phyloP scores from a whole-genome alignment of 23 tunicate genomes.

The Phallusia fumigata region DNA sequence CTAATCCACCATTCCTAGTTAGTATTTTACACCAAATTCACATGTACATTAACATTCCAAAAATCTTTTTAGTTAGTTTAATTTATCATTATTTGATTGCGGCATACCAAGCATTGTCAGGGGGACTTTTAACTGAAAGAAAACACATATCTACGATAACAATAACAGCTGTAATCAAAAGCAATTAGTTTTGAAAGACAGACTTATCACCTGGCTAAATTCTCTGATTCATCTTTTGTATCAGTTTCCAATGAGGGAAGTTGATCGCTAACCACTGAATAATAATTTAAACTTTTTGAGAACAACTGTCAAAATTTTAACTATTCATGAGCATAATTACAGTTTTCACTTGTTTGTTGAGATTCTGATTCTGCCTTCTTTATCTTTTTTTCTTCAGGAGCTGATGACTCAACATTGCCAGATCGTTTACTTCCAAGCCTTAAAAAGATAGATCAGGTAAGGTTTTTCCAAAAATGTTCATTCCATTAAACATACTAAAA shows the following conservation, averaged over 20 bases:
- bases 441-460: not conserved
- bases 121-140: too few species aligned
- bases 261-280: not conserved
- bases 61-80: too few species aligned
- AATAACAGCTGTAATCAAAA: too few species aligned
- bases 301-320: not conserved
- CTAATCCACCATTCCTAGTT: too few species aligned
- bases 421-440: not conserved
- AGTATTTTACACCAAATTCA: too few species aligned
- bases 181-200: too few species aligned
- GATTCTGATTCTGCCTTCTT: not conserved
- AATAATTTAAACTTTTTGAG: not conserved
- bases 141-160: too few species aligned
- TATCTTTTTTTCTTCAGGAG: constrained; percentile 1
- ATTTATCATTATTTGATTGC: too few species aligned
- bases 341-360: not conserved
- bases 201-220: constrained; percentile 16
- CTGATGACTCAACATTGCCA: not conserved
- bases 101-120: too few species aligned
- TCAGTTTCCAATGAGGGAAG: not conserved
- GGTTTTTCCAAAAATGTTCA: too few species aligned
- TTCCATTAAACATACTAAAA: too few species aligned
- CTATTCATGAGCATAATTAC: not conserved
- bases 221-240: constrained; percentile 18
- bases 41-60: too few species aligned